phyloP scores from a whole-genome alignment of 2,888 invertebrate genomes.

The Phyllotreta striolata region DNA sequence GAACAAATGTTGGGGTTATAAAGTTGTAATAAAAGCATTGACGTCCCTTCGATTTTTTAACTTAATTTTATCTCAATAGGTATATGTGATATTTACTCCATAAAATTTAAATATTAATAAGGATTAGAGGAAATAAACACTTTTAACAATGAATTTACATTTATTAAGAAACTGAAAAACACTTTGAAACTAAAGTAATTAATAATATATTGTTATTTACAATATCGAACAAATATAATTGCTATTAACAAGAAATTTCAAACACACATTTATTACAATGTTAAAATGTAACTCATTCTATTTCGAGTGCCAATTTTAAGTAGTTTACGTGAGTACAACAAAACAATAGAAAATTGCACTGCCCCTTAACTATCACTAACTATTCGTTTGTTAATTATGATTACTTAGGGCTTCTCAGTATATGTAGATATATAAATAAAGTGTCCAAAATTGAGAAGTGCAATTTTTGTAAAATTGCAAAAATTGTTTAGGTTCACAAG shows the following conservation, averaged over 20 bases:
- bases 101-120: not conserved
- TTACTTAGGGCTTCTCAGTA: too few species aligned
- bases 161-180: constrained; percentile 32
- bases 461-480: too few species aligned
- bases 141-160: constrained; percentile 32
- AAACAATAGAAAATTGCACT: constrained; percentile 27
- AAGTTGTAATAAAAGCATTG: not conserved
- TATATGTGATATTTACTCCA: constrained; percentile 7
- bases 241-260: constrained; percentile 23
- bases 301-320: constrained; percentile 10
- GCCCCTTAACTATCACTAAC: constrained; percentile 8
- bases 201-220: constrained; percentile 24
- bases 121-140: constrained; percentile 10
- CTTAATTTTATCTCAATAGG: too few species aligned
- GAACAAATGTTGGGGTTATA: constrained; percentile 51
- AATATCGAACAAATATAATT: constrained; percentile 27
- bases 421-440: too few species aligned
- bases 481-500: too few species aligned
- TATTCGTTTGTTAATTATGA: not conserved
- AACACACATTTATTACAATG: constrained; percentile 17
- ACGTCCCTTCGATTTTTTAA: not conserved
- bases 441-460: too few species aligned
- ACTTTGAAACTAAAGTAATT: constrained; percentile 23
- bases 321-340: not conserved
- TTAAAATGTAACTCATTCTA: constrained; percentile 2